A percentile compares a stretch with the other conserved stretches of the same genome.
phyloP scores from a whole-genome alignment of 2,888 invertebrate species.

The Drosophila planitibia region DNA sequence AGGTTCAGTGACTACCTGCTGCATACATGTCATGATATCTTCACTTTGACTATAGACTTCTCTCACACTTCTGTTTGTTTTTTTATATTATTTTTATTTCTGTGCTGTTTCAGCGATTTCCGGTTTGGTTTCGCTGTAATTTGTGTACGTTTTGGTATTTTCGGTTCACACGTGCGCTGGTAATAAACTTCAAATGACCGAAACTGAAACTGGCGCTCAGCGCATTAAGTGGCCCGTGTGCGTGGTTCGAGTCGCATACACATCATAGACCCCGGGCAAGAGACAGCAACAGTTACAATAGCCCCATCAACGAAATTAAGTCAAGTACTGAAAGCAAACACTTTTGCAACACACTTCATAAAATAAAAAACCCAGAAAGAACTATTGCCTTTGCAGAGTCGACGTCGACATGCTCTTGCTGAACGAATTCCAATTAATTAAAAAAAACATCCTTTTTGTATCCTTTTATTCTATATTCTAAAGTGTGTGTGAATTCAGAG shows the following conservation, averaged over 20 bases:
- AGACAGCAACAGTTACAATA: conserved; percentile 6
- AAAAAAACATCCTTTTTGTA: background rate
- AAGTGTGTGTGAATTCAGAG: background rate
- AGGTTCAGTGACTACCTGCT: conserved; percentile 57
- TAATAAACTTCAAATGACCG: conserved; percentile 77
- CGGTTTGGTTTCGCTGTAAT: conserved; percentile 76
- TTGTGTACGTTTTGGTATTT: conserved; percentile 75
- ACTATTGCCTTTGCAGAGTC: background rate
- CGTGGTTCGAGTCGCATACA: conserved; percentile 42
- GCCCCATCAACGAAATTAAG: conserved; percentile 44
- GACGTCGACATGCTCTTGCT: background rate
- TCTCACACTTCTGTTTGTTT: background rate
- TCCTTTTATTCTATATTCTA: too few species aligned
- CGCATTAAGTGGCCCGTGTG: conserved; percentile 61
- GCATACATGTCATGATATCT: conserved; percentile 42
- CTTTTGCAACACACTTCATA: conserved; percentile 61
- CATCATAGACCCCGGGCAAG: background rate
- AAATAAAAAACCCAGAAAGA: background rate
- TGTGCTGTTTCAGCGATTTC: conserved; percentile 59
- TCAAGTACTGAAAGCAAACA: conserved; percentile 73
- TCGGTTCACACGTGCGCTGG: conserved; percentile 82
- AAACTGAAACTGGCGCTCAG: conserved; percentile 70
- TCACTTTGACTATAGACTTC: conserved; percentile 8
- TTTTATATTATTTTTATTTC: background rate
- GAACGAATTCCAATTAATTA: too few species aligned